Evolutionary conservation across 2,888 invertebrate genomes (phyloP), one percentile per base, ranked within the genome.

Genomic region (Agrochola macilenta): DNA sequence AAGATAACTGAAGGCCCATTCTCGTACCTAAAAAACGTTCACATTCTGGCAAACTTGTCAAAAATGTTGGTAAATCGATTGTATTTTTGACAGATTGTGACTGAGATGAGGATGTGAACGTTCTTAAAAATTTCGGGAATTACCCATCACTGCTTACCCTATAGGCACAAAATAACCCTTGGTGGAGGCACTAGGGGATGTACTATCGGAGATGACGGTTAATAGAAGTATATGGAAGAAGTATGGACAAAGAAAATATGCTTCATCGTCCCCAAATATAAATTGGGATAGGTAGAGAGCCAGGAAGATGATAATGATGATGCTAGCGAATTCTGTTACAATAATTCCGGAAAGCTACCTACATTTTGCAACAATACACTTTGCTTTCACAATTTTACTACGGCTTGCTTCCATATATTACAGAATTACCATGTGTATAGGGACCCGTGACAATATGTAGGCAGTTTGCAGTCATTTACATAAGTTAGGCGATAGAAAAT

Each of bases 331-430:
- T 61, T 14, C 46, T 3, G 26, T 46, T 4, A 17, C 4, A 54
- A 57, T 2, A 70, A 58, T 49, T n/a, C 30, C 57, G 20, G 14
- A 58, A 70, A 49, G 23, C 23, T 5, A 58, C 30, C 14, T 12
- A 79, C 4, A 76, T 30, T 71, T 79, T 58, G 26, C 54, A 69
- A 69, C 23, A 57, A 46, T 17, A 49, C 46, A 20, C 39, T n/a
- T n/a, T 17, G 60, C 52, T 80, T 77, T 72, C 80, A 72, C 77
- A 43, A 78, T 39, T 35, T 80, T 61, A 52, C 72, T 17, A 9
- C 60, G 23, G 9, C 26, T 61, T 72, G 17, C 60, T 80, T 77
- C 58, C 60, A 80, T 80, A 54, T 52, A 35, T 72, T 80, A 61
- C 43, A 52, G 43, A 52, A 77, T 77, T 77, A 52, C 30, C 77